Base-by-base conservation (phyloP, 2,797 vertebrate genomes). In the Somateria mollissima region DNA sequence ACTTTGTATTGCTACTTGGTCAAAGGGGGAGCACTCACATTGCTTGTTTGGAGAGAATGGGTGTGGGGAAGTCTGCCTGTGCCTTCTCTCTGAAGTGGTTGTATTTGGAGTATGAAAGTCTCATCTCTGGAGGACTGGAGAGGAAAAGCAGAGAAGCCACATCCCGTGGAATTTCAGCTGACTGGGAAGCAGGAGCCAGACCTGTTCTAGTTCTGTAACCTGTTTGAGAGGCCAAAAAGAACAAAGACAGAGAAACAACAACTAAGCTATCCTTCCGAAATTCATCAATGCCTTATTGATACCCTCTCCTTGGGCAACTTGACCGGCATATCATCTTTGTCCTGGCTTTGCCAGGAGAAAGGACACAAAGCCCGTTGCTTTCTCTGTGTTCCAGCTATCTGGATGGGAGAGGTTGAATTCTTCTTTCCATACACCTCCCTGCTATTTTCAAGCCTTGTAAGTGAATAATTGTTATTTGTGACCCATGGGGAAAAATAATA, bases 131-230 rank as follows among this genome's bases (percentile, higher is more conserved):
- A 79, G 60, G 39, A 87, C 56, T 19, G 37, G 56, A 69, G 51
- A 94, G 41, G 43, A 65, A 85, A 85, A 85, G 45, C 39, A 4
- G 21, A 70, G 61, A 74, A 83, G 79, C 75, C 87, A 91, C 79
- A 90, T 95, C 69, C 81, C 82, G 66, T 71, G 82, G 61, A 66
- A 64, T 94, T 89, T 76, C 72, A 87, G 67, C 71, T 89, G 64
- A 39, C 77, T 66, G 54, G 60, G 53, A 83, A 90, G 61, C 69
- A 64, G 65, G 34, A 88, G 47, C 72, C 85, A 94, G 83, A 83
- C 36, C 43, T 80, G 22, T 24, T 47, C 49, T 54, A 79, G 51
- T 83, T 66, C 53, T 65, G 28, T 54, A 74, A 71, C n/a, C 56
- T 89, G 51, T 36, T 32, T 69, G 41, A 18, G 66, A 21, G 56